Conservation (phyloP, 2,797 vertebrate species). For the Microctenopoma stevenorrisi region DNA sequence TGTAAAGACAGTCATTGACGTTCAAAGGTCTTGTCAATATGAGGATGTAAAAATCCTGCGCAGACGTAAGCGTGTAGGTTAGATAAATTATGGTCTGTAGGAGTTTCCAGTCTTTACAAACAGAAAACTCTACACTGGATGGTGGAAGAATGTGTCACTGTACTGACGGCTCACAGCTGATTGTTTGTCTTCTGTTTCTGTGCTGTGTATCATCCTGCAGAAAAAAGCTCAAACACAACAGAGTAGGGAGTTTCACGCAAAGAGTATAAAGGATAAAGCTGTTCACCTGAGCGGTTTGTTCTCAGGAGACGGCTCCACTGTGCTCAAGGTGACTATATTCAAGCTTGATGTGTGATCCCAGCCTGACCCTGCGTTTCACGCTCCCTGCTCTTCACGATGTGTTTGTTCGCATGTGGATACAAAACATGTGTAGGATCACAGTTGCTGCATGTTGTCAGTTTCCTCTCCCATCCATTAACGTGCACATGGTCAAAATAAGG, state of each 20-base stretch:
- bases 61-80: too few species aligned
- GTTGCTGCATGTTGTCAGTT: constrained; percentile 18
- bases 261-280: constrained; percentile 97
- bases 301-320: constrained; percentile 80
- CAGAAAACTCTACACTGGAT: constrained; percentile 16
- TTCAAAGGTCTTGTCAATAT: too few species aligned
- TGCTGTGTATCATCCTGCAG: constrained; percentile 79
- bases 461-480: neutral
- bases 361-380: constrained; percentile 23
- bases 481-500: neutral
- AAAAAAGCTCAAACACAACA: constrained; percentile 92
- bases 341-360: constrained; percentile 38
- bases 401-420: constrained; percentile 37
- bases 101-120: neutral
- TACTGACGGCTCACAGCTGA: constrained; percentile 31
- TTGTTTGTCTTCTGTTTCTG: constrained; percentile 53
- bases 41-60: neutral
- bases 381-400: constrained; percentile 16
- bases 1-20: too few species aligned
- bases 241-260: constrained; percentile 95
- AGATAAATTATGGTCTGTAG: neutral
- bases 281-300: constrained; percentile 93
- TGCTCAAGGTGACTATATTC: constrained; percentile 86
- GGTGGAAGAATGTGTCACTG: constrained; percentile 36
- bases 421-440: constrained; percentile 5